Percentiles rank a stretch among this genome's conserved stretches.
Evolutionary conservation across 2,888 invertebrate species (phyloP).

Genomic region (Mesochorus sp.): DNA sequence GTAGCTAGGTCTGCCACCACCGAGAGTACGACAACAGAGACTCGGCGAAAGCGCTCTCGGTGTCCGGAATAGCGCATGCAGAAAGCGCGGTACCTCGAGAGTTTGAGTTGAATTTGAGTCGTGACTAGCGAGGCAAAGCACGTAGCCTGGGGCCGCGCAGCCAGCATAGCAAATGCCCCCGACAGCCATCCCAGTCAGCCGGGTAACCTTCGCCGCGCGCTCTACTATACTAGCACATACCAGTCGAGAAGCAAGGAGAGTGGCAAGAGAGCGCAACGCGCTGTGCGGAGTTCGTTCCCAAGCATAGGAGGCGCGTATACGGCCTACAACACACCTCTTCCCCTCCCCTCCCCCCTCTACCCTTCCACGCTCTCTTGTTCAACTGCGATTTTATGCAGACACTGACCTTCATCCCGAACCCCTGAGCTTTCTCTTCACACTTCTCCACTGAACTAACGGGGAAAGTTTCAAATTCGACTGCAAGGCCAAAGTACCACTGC

Average conservation of each 20-base stretch:
- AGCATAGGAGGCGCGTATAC: conserved; percentile 53
- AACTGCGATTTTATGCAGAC: conserved; percentile 79
- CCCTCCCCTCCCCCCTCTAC: conserved; percentile 14
- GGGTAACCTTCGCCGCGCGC: conserved; percentile 58
- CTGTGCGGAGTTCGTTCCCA: conserved; percentile 50
- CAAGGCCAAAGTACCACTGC: conserved; percentile 75
- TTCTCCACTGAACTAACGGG: conserved; percentile 72
- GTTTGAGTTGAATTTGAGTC: conserved; percentile 81
- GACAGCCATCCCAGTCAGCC: conserved; percentile 56
- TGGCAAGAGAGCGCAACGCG: conserved; percentile 56
- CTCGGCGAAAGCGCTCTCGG: conserved; percentile 54
- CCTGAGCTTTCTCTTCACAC: conserved; percentile 54
- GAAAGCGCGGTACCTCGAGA: conserved; percentile 70
- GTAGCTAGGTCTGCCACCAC: conserved; percentile 46
- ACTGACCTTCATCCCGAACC: conserved; percentile 80
- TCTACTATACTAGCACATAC: conserved; percentile 40
- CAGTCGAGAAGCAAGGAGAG: conserved; percentile 43
- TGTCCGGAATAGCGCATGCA: conserved; percentile 73
- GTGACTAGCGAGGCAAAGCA: conserved; percentile 80
- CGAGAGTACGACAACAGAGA: conserved; percentile 54
- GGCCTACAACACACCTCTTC: conserved; percentile 57
- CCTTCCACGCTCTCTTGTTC: conserved; percentile 55
- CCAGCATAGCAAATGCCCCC: conserved; percentile 80
- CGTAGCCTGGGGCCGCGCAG: conserved; percentile 79
- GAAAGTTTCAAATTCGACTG: conserved; percentile 81